These are phyloP conservation scores for Hiodon alosoides DNA, from an alignment of 2,113 vertebrate genomes.

Conservation along the genomic window DNA sequence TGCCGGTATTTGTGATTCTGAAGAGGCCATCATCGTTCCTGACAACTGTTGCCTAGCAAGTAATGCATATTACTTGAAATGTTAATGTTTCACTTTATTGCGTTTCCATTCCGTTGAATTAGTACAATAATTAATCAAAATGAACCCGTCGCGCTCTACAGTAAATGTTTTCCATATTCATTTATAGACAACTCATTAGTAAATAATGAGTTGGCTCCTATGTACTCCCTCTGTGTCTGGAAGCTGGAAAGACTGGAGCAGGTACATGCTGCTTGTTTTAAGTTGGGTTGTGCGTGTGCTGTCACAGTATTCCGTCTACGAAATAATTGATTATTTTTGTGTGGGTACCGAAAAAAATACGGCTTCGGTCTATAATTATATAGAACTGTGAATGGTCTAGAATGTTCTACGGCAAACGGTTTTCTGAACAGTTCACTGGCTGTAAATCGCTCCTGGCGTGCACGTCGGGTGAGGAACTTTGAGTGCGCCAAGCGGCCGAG, in stretches of 20 bases:
- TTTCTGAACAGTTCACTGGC: not conserved
- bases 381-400: not conserved
- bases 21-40: slow-evolving; percentile 21
- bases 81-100: slow-evolving; percentile 55
- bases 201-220: slow-evolving; percentile 59
- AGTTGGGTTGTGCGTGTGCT: slow-evolving; percentile 33
- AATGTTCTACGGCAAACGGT: slow-evolving; percentile 10
- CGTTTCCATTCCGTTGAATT: slow-evolving; percentile 62
- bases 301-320: slow-evolving; percentile 35
- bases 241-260: slow-evolving; percentile 36
- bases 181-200: slow-evolving; percentile 75
- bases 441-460: not conserved
- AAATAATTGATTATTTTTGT: slow-evolving; percentile 32
- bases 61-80: slow-evolving; percentile 50
- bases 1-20: slow-evolving; percentile 7
- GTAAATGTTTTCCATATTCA: slow-evolving; percentile 74
- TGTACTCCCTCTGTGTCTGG: slow-evolving; percentile 39
- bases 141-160: slow-evolving; percentile 65
- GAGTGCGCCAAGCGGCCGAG: not conserved
- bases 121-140: slow-evolving; percentile 70
- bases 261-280: slow-evolving; percentile 43
- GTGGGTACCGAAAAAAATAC: slow-evolving; percentile 23
- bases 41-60: slow-evolving; percentile 62
- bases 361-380: slow-evolving; percentile 11
- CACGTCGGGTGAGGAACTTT: not conserved